Conservation (phyloP, 2,888 invertebrate genomes). For the Cerastis leucographa region DNA sequence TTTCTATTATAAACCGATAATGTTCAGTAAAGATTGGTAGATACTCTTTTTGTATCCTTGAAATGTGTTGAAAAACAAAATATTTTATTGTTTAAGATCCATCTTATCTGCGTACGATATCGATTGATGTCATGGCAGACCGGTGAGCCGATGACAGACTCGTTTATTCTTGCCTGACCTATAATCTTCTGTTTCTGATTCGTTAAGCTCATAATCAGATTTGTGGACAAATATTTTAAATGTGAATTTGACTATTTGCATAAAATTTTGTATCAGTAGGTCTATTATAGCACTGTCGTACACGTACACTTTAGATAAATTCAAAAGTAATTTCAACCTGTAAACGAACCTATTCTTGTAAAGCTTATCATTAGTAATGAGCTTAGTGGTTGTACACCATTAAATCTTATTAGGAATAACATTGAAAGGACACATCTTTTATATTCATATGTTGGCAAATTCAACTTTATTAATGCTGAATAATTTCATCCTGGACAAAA, state of each 20-base stretch:
- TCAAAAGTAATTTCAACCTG: background rate
- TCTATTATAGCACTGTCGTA: background rate
- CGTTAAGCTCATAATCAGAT: constrained; percentile 12
- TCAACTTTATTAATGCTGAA: background rate
- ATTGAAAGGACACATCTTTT: no score
- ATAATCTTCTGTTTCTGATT: constrained; percentile 34
- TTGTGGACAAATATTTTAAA: background rate
- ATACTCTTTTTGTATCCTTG: constrained; percentile 63
- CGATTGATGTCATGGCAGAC: constrained; percentile 78
- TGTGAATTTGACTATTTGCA: background rate
- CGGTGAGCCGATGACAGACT: constrained; percentile 15
- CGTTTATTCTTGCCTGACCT: constrained; percentile 35
- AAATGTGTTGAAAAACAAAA: constrained; percentile 64
- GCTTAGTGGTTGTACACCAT: background rate
- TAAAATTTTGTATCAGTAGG: background rate
- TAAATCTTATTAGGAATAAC: no score
- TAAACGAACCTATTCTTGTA: background rate
- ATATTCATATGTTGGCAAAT: background rate
- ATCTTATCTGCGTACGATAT: constrained; percentile 70
- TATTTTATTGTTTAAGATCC: constrained; percentile 66
- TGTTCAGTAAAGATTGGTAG: constrained; percentile 49
- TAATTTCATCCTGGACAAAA: background rate
- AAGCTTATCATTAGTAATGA: background rate
- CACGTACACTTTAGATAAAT: background rate
- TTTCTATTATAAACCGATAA: constrained; percentile 71